Conservation (phyloP, 2,888 invertebrate genomes). For the Stenurella melanura region DNA sequence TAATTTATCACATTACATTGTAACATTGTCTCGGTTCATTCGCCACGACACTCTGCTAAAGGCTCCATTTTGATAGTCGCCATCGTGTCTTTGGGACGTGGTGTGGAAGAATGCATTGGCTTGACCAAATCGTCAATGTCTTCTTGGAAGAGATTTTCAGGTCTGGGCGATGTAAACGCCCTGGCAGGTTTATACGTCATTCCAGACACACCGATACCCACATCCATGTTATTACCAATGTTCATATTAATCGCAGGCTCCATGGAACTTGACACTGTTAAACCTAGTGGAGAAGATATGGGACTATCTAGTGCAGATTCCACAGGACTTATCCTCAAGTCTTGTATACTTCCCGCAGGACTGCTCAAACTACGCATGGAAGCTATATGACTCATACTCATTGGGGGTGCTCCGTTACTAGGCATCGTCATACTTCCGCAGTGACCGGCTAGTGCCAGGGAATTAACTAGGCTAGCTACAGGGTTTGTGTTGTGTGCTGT, state of each 20-base stretch:
- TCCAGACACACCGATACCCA: constrained; percentile 77
- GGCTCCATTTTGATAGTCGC: constrained; percentile 85
- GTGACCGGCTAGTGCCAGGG: constrained; percentile 71
- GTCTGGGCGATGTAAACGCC: constrained; percentile 78
- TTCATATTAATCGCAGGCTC: constrained; percentile 72
- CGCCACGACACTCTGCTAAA: constrained; percentile 80
- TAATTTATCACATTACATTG: constrained; percentile 73
- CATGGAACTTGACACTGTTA: constrained; percentile 75
- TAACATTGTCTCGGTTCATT: constrained; percentile 76
- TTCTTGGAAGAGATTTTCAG: constrained; percentile 79
- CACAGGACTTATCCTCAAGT: constrained; percentile 73
- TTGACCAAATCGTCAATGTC: constrained; percentile 80
- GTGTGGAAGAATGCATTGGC: constrained; percentile 75
- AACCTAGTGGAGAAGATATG: constrained; percentile 78
- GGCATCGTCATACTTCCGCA: constrained; percentile 68
- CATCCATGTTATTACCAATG: constrained; percentile 75
- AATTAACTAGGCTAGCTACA: constrained; percentile 71
- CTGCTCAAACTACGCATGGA: constrained; percentile 72
- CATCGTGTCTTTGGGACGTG: constrained; percentile 74
- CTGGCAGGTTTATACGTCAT: constrained; percentile 81
- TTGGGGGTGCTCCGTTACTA: constrained; percentile 70
- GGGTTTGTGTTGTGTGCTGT: constrained; percentile 72
- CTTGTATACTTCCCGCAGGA: constrained; percentile 73
- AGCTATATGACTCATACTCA: constrained; percentile 70
- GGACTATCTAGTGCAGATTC: constrained; percentile 76